phyloP scores from a whole-genome alignment of 2,888 invertebrate genomes.

The Imbricaverruca yamaguchii region DNA sequence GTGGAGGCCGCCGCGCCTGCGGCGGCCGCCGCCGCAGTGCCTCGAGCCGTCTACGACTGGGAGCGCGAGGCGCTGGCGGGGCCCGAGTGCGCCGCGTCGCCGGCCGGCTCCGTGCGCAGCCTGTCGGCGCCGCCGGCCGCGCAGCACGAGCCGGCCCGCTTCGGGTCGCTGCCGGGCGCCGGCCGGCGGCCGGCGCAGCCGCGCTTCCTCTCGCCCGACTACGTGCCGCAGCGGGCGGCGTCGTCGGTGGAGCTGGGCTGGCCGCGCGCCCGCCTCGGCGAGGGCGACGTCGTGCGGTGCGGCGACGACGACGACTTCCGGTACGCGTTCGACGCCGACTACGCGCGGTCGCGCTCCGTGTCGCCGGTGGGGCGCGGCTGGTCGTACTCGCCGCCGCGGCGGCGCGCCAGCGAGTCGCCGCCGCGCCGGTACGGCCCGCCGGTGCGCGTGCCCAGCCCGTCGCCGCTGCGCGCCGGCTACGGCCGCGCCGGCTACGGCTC shows the following conservation, averaged over 20 bases:
- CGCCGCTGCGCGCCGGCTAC: background rate
- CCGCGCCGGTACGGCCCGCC: background rate
- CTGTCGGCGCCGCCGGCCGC: background rate
- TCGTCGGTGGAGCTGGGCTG: conserved; percentile 32
- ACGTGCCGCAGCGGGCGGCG: conserved; percentile 33
- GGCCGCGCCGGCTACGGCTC: too few relatives aligned
- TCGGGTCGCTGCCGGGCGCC: background rate
- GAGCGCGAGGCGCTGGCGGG: background rate
- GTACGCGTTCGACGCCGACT: conserved; percentile 3
- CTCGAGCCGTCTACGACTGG: background rate
- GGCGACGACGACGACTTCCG: background rate
- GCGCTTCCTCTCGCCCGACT: conserved; percentile 31
- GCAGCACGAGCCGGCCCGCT: background rate
- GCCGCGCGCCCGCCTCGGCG: conserved; percentile 27
- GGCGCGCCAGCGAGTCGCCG: background rate
- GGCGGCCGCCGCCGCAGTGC: conserved; percentile 47
- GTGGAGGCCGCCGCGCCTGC: conserved; percentile 37
- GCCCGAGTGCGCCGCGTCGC: conserved; percentile 53
- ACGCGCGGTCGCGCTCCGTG: background rate
- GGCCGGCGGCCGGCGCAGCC: background rate
- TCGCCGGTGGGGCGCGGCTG: background rate
- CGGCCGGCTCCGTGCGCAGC: conserved; percentile 44
- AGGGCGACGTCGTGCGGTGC: background rate
- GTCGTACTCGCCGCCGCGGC: background rate
- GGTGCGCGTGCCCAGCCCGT: background rate